Percentiles rank a stretch among this genome's conserved stretches.
Evolutionary conservation across 2,888 invertebrate species (phyloP).

Genomic region (Trichopria drosophilae): DNA sequence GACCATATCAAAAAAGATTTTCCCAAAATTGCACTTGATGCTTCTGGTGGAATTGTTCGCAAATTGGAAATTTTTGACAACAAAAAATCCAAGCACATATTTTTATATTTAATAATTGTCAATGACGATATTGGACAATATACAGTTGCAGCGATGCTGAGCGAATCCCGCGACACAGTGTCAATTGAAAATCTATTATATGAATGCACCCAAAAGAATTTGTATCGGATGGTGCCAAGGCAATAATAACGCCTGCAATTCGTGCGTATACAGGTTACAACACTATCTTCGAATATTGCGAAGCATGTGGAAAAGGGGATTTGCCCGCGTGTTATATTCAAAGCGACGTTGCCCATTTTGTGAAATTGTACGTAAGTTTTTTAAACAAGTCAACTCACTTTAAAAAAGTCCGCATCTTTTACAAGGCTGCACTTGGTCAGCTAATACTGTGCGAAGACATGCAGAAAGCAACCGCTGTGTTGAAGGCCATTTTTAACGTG

Average conservation of each 20-base stretch:
- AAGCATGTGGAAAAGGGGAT: slow-evolving; percentile 8
- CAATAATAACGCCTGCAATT: slow-evolving; percentile 29
- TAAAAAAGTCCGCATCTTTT: slow-evolving; percentile 24
- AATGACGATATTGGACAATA: slow-evolving; percentile 22
- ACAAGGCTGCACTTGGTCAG: slow-evolving; percentile 27
- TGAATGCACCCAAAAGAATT: slow-evolving; percentile 34
- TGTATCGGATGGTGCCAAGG: slow-evolving; percentile 27
- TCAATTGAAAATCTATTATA: slow-evolving; percentile 29
- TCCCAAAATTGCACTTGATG: slow-evolving; percentile 28
- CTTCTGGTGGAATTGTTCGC: slow-evolving; percentile 29
- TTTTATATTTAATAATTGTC: slow-evolving; percentile 31
- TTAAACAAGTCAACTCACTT: slow-evolving; percentile 13
- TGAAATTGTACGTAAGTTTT: slow-evolving; percentile 26
- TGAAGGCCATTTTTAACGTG: slow-evolving; percentile 8
- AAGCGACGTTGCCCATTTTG: slow-evolving; percentile 32
- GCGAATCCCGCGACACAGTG: slow-evolving; percentile 29
- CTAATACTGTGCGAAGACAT: slow-evolving; percentile 8
- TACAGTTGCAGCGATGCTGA: slow-evolving; percentile 32
- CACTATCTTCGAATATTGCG: slow-evolving; percentile 29
- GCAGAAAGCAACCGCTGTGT: neutral
- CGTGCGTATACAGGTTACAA: slow-evolving; percentile 27
- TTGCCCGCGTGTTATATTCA: slow-evolving; percentile 27
- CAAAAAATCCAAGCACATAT: slow-evolving; percentile 25
- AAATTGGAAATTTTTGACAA: slow-evolving; percentile 25
- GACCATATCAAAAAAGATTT: neutral